Evolutionary conservation across 1,140 invertebrate genomes (phyloP).

Genomic region (Trichonephila clavipes): DNA sequence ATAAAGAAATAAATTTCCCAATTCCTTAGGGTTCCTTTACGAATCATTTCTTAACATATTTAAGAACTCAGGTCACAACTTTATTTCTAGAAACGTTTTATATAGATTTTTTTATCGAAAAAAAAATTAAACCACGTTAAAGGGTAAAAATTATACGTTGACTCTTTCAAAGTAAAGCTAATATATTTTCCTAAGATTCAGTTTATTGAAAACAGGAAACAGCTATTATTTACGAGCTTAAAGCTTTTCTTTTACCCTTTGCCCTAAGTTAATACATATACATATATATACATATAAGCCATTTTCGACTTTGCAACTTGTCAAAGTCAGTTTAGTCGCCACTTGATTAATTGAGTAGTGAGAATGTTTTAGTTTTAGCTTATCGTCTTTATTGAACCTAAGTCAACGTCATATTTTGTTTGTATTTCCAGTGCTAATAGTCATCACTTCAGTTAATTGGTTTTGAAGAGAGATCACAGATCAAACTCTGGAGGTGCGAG

Average conservation of each 20-base stretch:
- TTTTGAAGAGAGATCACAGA: neutral
- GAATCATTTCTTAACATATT: too few species aligned
- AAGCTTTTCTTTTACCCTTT: slow-evolving; percentile 17
- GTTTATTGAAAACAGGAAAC: neutral
- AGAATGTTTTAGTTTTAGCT: slow-evolving; percentile 15
- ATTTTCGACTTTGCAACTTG: slow-evolving; percentile 18
- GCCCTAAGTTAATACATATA: neutral
- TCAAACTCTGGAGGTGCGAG: neutral
- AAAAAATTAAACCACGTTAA: neutral
- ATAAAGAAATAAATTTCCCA: too few species aligned
- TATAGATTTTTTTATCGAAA: neutral
- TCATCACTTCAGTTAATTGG: slow-evolving; percentile 22
- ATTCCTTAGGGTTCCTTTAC: too few species aligned
- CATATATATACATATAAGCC: neutral
- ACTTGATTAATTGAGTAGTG: slow-evolving; percentile 1
- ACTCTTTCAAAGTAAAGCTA: neutral
- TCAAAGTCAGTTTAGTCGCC: slow-evolving; percentile 6
- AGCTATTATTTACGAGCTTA: neutral
- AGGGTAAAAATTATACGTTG: neutral
- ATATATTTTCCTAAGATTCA: neutral
- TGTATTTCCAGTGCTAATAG: slow-evolving; percentile 8
- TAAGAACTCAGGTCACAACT: neutral
- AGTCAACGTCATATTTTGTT: slow-evolving; percentile 8
- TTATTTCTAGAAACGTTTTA: neutral
- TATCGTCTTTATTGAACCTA: neutral